A percentile compares a stretch with the other conserved stretches of the same genome.
Conservation (phyloP, 2,888 invertebrate genomes). For the Calameuta pallipes region DNA sequence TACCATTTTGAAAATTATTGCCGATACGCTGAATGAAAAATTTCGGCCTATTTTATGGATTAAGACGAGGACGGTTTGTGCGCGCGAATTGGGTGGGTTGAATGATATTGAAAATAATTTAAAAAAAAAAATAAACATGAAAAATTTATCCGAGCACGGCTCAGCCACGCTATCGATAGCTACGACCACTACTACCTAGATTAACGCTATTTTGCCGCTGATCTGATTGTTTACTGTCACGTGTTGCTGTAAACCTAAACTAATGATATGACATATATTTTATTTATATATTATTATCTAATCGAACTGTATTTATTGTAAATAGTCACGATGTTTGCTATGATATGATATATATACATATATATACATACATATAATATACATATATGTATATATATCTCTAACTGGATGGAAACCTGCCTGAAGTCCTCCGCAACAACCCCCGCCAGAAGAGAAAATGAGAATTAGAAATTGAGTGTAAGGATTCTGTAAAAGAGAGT, state of each 20-base stretch:
- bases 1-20: constrained; percentile 7
- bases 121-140: constrained; percentile 19
- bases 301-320: constrained; percentile 64
- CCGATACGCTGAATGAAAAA: constrained; percentile 15
- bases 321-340: constrained; percentile 66
- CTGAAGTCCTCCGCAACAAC: constrained; percentile 37
- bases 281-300: constrained; percentile 61
- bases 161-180: constrained; percentile 53
- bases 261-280: constrained; percentile 63
- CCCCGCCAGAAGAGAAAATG: not conserved
- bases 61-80: not conserved
- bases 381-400: constrained; percentile 40
- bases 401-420: constrained; percentile 61
- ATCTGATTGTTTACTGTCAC: constrained; percentile 65
- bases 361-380: no score
- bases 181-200: constrained; percentile 64
- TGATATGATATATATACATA: constrained; percentile 52
- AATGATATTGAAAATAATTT: constrained; percentile 13
- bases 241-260: constrained; percentile 63
- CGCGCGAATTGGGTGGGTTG: not conserved
- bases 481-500: not conserved
- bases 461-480: not conserved
- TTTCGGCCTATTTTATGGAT: constrained; percentile 19
- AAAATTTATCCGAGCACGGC: constrained; percentile 21
- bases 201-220: constrained; percentile 63